Conservation (phyloP, 2,888 invertebrate species). For the Habroteleia sp. region DNA sequence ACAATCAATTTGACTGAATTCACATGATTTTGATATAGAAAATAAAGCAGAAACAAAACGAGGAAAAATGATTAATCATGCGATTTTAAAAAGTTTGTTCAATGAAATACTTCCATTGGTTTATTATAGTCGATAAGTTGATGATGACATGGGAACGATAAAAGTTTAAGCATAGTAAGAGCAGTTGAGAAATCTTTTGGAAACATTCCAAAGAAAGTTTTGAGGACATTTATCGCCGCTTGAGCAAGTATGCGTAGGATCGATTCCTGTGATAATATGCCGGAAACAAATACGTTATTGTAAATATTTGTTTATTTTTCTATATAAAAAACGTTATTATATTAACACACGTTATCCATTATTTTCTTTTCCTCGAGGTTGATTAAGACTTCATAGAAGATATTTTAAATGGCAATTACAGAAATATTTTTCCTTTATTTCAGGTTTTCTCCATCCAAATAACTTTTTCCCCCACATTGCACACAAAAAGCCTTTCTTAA, state of each 20-base stretch:
- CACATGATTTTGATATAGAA: not conserved
- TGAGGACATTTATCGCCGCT: slow-evolving; percentile 36
- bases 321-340: no score
- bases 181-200: slow-evolving; percentile 41
- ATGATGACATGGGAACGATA: slow-evolving; percentile 43
- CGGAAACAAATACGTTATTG: no score
- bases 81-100: slow-evolving; percentile 2
- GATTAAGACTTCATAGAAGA: not conserved
- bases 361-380: slow-evolving; percentile 15
- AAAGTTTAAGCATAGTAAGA: slow-evolving; percentile 33
- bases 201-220: slow-evolving; percentile 52
- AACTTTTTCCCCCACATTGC: not conserved
- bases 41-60: no score
- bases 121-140: slow-evolving; percentile 39
- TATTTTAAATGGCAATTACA: no score
- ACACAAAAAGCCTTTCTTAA: not conserved
- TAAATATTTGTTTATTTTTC: no score
- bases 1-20: no score
- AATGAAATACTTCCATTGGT: slow-evolving; percentile 12
- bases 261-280: slow-evolving; percentile 16
- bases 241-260: slow-evolving; percentile 37
- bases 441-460: no score
- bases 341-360: slow-evolving; percentile 35
- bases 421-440: no score
- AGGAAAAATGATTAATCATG: not conserved